Conservation (phyloP, 1,140 invertebrate species). For the Drosophila pallidifrons region DNA sequence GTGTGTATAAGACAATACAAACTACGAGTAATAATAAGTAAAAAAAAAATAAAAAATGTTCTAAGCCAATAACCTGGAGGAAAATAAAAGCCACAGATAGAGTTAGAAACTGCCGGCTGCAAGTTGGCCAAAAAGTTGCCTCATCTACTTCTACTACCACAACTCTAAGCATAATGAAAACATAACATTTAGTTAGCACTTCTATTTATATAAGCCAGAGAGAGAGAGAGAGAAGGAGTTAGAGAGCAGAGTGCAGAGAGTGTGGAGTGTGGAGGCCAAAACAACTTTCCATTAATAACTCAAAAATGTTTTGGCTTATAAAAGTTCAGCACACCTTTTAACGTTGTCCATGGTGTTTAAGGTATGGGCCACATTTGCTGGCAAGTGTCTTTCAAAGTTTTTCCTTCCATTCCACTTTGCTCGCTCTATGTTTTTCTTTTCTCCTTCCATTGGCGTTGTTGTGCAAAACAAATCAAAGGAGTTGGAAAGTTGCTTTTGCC, state of each 20-base stretch:
- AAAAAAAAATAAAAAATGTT: constrained; percentile 55
- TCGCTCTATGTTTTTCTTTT: constrained; percentile 4
- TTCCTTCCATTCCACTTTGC: constrained; percentile 1
- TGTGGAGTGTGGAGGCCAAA: not conserved
- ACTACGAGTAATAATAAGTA: not conserved
- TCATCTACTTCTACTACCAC: constrained; percentile 9
- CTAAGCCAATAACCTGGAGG: constrained; percentile 69
- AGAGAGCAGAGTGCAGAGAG: not conserved
- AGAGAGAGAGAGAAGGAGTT: not conserved
- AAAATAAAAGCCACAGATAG: constrained; percentile 17
- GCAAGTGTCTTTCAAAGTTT: constrained; percentile 46
- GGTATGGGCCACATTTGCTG: not conserved
- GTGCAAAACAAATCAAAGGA: constrained; percentile 79
- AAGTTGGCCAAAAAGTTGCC: constrained; percentile 52
- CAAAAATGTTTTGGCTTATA: constrained; percentile 77
- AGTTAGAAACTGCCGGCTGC: constrained; percentile 28
- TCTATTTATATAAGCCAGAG: constrained; percentile 63
- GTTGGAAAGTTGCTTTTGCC: constrained; percentile 70
- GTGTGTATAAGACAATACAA: constrained; percentile 9
- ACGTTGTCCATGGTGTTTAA: not conserved
- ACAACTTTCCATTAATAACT: constrained; percentile 81
- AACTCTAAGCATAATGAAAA: constrained; percentile 76
- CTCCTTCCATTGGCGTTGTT: constrained; percentile 44
- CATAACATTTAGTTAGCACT: constrained; percentile 83
- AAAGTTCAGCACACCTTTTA: constrained; percentile 61